These are phyloP conservation scores for Tenthredo livida DNA, from an alignment of 2,888 invertebrate species.

Conservation along the genomic window DNA sequence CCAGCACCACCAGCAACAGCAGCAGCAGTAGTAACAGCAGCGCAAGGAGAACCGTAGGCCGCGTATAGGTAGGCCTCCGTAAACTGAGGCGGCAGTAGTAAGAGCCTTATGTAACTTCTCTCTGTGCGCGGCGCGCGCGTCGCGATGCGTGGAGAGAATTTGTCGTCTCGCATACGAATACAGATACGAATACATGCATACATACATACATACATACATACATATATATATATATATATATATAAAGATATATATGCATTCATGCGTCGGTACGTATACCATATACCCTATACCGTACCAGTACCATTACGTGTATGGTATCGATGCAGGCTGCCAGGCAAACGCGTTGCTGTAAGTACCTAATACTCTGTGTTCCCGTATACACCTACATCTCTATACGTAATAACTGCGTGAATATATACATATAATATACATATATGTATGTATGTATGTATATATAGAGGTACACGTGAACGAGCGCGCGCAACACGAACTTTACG, in stretches of 20 bases:
- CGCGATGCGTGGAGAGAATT: conserved; percentile 45
- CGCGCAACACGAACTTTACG: neutral
- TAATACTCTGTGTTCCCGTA: neutral
- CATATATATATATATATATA: neutral
- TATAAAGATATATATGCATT: neutral
- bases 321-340: neutral
- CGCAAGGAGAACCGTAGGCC: conserved; percentile 22
- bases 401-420: neutral
- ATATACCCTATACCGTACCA: neutral
- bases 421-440: neutral
- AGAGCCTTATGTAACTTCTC: conserved; percentile 66
- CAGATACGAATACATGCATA: neutral
- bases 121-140: conserved; percentile 23
- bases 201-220: neutral
- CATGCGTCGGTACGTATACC: neutral
- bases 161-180: neutral
- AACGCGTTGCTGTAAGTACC: neutral
- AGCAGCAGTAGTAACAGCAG: neutral
- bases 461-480: neutral
- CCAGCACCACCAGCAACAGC: neutral
- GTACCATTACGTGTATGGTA: neutral
- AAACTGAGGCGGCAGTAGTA: conserved; percentile 55
- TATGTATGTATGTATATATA: neutral
- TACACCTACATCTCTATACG: neutral
- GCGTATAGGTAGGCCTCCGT: conserved; percentile 57